phyloP scores from a whole-genome alignment of 1,140 invertebrate genomes.

The Campoletis sonorensis region DNA sequence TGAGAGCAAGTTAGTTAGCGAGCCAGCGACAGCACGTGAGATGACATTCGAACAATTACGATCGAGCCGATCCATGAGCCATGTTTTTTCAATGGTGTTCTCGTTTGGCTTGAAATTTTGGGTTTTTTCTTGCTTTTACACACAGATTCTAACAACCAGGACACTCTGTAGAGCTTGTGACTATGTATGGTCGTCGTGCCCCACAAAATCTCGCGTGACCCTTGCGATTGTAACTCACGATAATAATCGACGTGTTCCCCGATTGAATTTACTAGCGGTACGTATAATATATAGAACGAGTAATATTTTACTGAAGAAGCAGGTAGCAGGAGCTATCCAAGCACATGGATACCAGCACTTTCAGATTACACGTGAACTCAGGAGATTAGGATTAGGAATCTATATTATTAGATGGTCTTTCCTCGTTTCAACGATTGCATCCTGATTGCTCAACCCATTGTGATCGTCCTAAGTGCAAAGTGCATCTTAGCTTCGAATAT shows the following conservation, averaged over 20 bases:
- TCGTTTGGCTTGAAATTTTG: no score
- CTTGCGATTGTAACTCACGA: slow-evolving; percentile 38
- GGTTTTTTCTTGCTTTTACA: no score
- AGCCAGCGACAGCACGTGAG: no score
- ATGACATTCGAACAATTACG: no score
- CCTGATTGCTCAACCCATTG: not conserved
- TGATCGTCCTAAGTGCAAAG: not conserved
- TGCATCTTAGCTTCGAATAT: not conserved
- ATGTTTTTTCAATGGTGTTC: no score
- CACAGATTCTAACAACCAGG: no score
- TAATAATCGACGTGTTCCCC: slow-evolving; percentile 38
- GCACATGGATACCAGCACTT: slow-evolving; percentile 10
- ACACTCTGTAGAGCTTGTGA: not conserved
- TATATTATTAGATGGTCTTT: slow-evolving; percentile 40
- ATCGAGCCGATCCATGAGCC: no score
- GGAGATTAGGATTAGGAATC: slow-evolving; percentile 23
- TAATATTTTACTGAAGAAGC: slow-evolving; percentile 1
- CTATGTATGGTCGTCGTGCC: not conserved
- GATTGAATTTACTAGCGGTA: slow-evolving; percentile 27
- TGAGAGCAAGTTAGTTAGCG: no score
- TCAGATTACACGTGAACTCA: slow-evolving; percentile 24
- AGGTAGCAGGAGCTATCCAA: not conserved
- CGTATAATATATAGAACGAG: slow-evolving; percentile 12
- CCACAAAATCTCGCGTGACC: slow-evolving; percentile 38
- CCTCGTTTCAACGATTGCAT: slow-evolving; percentile 12